Evolutionary conservation across 2,888 invertebrate genomes (phyloP).

Genomic region (Drosophila rellima): DNA sequence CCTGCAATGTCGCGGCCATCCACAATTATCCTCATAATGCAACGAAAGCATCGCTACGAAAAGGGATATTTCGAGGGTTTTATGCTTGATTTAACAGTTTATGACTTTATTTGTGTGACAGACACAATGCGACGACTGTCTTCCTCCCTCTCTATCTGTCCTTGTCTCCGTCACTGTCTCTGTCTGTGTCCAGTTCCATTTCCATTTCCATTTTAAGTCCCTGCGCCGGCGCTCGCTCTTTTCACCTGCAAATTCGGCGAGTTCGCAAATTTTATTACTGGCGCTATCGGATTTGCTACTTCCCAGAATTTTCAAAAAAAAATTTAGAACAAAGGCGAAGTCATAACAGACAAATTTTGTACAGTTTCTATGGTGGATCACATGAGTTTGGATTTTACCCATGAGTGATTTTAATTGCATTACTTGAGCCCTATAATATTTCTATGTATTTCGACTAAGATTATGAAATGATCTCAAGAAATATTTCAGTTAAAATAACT

Average conservation of each 20-base stretch:
- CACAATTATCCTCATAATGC: conserved; percentile 69
- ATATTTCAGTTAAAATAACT: no score
- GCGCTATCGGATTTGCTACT: conserved; percentile 71
- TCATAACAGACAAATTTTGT: conserved; percentile 50
- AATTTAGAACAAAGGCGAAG: conserved; percentile 63
- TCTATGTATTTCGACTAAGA: neutral
- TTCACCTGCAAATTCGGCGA: conserved; percentile 43
- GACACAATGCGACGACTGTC: conserved; percentile 24
- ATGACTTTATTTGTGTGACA: conserved; percentile 68
- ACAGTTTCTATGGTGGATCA: conserved; percentile 23
- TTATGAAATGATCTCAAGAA: neutral
- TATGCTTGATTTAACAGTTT: conserved; percentile 78
- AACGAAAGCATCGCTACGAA: conserved; percentile 64
- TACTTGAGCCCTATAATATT: conserved; percentile 3
- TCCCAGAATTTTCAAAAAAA: conserved; percentile 67
- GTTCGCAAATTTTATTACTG: conserved; percentile 71
- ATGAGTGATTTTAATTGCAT: conserved; percentile 5
- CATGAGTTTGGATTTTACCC: neutral
- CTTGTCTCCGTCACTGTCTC: conserved; percentile 8
- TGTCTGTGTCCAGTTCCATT: conserved; percentile 16
- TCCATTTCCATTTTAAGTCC: conserved; percentile 5
- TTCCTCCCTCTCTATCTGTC: conserved; percentile 13
- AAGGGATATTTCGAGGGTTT: conserved; percentile 76
- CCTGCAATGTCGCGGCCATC: conserved; percentile 48
- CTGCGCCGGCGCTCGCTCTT: conserved; percentile 24